These are phyloP conservation scores for Plusia festucae DNA, from an alignment of 2,888 invertebrate genomes.

Conservation along the genomic window DNA sequence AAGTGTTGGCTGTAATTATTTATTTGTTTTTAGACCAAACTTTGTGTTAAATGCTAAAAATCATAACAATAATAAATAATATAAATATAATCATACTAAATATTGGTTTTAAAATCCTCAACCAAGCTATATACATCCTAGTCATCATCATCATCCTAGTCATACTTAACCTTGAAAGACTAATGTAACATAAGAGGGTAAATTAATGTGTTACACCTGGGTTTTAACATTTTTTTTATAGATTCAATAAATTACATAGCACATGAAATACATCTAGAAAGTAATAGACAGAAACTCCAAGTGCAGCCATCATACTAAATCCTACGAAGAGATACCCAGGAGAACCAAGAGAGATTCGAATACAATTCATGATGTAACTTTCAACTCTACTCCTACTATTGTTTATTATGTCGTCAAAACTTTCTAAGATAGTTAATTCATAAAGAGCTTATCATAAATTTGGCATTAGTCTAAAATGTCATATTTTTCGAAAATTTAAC, in stretches of 20 bases:
- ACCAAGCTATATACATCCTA: not conserved
- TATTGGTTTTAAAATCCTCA: not conserved
- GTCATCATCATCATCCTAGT: not conserved
- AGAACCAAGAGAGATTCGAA: constrained; percentile 29
- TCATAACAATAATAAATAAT: too few relatives aligned
- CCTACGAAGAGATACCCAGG: not conserved
- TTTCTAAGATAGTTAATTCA: constrained; percentile 23
- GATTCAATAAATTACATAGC: constrained; percentile 27
- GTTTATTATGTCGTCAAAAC: not conserved
- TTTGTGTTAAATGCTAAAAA: too few relatives aligned
- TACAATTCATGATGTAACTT: not conserved
- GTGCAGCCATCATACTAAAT: not conserved
- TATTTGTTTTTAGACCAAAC: too few relatives aligned
- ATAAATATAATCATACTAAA: not conserved
- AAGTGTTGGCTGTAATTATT: too few relatives aligned
- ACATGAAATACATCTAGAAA: constrained; percentile 21
- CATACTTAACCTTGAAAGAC: not conserved
- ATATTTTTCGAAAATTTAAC: too few relatives aligned
- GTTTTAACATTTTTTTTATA: constrained; percentile 28
- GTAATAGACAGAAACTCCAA: not conserved
- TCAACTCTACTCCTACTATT: constrained; percentile 7
- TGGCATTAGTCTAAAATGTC: constrained; percentile 26
- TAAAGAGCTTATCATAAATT: constrained; percentile 36
- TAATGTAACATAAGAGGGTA: not conserved
- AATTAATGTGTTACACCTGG: constrained; percentile 15